These are phyloP conservation scores for Danaus chrysippus DNA, from an alignment of 2,888 invertebrate species.

Conservation along the genomic window DNA sequence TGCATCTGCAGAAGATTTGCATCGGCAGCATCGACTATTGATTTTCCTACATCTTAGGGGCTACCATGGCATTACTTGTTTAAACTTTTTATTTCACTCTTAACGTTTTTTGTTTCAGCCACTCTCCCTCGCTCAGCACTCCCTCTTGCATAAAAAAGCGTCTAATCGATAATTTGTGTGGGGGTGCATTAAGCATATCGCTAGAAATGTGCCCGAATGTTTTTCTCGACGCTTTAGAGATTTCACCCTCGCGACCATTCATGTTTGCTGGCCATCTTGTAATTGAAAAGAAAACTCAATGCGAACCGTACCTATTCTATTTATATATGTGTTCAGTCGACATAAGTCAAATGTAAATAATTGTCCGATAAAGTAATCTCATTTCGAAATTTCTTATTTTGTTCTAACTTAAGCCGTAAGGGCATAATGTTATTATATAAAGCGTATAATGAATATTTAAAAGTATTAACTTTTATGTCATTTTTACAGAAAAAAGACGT, in stretches of 20 bases:
- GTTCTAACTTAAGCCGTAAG: no score
- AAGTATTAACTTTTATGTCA: no score
- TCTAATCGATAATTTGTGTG: conserved; percentile 80
- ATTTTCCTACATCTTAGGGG: conserved; percentile 75
- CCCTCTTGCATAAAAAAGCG: conserved; percentile 80
- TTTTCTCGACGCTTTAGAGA: conserved; percentile 74
- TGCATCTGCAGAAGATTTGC: conserved; percentile 72
- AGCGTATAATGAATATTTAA: no score
- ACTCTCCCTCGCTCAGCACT: conserved; percentile 72
- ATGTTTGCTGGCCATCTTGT: conserved; percentile 65
- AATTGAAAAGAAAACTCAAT: conserved; percentile 50
- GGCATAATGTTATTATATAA: no score
- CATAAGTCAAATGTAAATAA: background rate
- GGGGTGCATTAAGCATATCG: conserved; percentile 80
- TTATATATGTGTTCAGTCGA: background rate
- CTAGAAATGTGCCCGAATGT: conserved; percentile 66
- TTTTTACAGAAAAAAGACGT: no score
- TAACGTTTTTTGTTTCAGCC: conserved; percentile 79
- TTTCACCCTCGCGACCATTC: conserved; percentile 72
- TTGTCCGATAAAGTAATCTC: background rate
- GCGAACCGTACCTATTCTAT: background rate
- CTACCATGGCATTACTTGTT: conserved; percentile 71
- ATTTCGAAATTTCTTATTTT: no score
- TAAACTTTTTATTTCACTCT: conserved; percentile 79
- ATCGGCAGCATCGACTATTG: conserved; percentile 73